phyloP scores from a whole-genome alignment of 1,140 invertebrate species.

The Oscheius sp. region DNA sequence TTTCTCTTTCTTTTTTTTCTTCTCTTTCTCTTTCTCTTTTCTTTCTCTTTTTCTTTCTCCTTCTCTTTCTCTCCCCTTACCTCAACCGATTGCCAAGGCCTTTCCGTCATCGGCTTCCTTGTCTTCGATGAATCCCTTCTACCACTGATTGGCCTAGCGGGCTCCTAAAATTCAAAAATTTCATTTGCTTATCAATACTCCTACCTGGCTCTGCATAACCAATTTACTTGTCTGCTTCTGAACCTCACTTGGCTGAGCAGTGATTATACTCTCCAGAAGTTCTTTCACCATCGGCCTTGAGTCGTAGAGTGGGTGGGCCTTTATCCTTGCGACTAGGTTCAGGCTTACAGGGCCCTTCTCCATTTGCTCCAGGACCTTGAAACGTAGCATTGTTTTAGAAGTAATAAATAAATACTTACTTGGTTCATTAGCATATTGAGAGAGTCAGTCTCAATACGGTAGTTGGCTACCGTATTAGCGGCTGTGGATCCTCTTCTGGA shows the following conservation, averaged over 20 bases:
- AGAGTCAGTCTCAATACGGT: conserved; percentile 53
- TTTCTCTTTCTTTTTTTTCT: conserved; percentile 10
- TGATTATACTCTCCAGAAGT: conserved; percentile 56
- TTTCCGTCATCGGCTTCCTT: conserved; percentile 22
- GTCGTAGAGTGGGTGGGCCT: conserved; percentile 58
- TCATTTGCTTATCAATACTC: not conserved
- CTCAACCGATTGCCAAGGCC: conserved; percentile 15
- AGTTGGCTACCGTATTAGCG: conserved; percentile 28
- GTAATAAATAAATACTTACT: conserved; percentile 30
- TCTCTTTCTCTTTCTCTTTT: not conserved
- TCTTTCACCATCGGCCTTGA: conserved; percentile 59
- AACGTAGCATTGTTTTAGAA: not conserved
- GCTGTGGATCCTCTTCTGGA: conserved; percentile 7
- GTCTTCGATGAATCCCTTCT: conserved; percentile 17
- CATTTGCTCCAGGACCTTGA: conserved; percentile 58
- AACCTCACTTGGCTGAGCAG: conserved; percentile 54
- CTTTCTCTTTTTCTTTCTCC: too few species aligned
- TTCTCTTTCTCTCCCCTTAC: not conserved
- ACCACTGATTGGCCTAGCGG: not conserved
- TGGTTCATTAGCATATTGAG: conserved; percentile 60
- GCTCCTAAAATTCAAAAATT: not conserved
- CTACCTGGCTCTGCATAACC: conserved; percentile 47
- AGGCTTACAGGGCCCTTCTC: conserved; percentile 57
- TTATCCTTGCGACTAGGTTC: conserved; percentile 54
- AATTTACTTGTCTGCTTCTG: conserved; percentile 59